Evolutionary conservation across 1,140 invertebrate genomes (phyloP), one percentile per base, ranked within the genome.

Genomic region (Pseudomyrmex cubaensis): DNA sequence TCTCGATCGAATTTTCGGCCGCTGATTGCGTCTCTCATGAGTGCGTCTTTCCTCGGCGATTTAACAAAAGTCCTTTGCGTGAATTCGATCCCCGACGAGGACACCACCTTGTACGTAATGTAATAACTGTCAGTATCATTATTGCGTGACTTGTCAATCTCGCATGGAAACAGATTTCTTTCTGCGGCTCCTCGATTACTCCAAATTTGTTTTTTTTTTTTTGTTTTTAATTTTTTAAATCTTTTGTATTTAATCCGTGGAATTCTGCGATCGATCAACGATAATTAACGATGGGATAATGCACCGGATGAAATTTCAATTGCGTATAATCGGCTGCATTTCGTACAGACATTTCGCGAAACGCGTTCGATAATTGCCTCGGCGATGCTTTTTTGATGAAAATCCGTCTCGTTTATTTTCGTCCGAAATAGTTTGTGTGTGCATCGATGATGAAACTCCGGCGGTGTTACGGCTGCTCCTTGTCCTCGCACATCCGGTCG

Each of bases 301-400:
- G 35, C 35, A 35, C 5, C 35, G 35, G 35, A 35, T 57, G 44
- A 62, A 5, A 22, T 61, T 74, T 76, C 50, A 83, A 86, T 86
- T 73, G 72, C 13, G 50, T 57, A 22, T 13, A 62, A 50, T 57
- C 1, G 22, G 12, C 44, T 46, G n/a, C 48, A 12, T 35, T 35
- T 35, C 52, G 8, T 12, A 20, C 17, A 22, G 2, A n/a, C 5
- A 17, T 86, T 17, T 57, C 9, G 50, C 46, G 22, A 74, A 35
- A 35, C 35, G 35, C 22, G 10, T 59, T 56, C 13, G 15, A 35
- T 1, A 15, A 50, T 77, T 57, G 62, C 25, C 50, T 73, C 62
- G 9, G 69, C 52, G 35, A 7, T 35, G 35, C 0, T 35, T 35
- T 7, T 35, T 35, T 5, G 35, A 35, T 35, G 35, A 35, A 35